Evolutionary conservation across 2,888 invertebrate species (phyloP).

Genomic region (Bruchidius siliquastri): DNA sequence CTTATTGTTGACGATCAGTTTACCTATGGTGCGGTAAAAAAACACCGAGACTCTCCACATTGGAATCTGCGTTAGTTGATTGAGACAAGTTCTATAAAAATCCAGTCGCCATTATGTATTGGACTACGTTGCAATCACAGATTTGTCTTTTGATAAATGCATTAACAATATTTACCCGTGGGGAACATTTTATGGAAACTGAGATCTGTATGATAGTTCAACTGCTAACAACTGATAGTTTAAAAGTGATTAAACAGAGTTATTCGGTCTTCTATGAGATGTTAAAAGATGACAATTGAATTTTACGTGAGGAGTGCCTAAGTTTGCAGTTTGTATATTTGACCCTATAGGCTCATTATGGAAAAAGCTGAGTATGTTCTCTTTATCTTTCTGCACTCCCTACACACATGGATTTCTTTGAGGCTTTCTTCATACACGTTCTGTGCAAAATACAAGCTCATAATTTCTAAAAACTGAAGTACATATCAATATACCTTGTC

Average conservation of each 20-base stretch:
- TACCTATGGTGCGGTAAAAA: neutral
- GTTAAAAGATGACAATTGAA: no score
- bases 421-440: no score
- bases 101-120: neutral
- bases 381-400: no score
- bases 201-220: neutral
- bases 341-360: no score
- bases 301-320: no score
- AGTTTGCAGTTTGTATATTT: no score
- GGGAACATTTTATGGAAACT: neutral
- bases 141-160: neutral
- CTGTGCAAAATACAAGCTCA: no score
- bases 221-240: neutral
- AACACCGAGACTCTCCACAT: neutral
- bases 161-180: neutral
- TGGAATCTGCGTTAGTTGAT: neutral
- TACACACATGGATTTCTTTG: no score
- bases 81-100: neutral
- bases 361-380: no score
- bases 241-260: neutral
- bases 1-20: neutral
- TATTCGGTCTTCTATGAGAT: no score
- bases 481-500: no score
- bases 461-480: no score
- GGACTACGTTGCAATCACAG: neutral